Base-by-base conservation (phyloP, 2,888 invertebrate genomes). In the Pedicia rivosa region DNA sequence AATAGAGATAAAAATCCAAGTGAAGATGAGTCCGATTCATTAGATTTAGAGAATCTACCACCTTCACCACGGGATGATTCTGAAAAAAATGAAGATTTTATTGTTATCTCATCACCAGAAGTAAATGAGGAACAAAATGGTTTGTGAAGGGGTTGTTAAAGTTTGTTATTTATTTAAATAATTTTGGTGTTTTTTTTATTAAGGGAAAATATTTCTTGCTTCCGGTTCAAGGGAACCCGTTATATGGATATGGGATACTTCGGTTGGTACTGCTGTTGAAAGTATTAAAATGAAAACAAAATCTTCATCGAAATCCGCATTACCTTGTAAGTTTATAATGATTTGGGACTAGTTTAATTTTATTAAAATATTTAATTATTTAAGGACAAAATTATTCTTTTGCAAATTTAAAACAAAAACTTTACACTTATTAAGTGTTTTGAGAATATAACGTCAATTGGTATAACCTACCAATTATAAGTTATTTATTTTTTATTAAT, bases 161-260 rank as follows among this genome's bases (percentile, higher is more conserved):
- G 10, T n/a, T n/a, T n/a, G n/a, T n/a, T n/a, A n/a, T n/a, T n/a
- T n/a, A n/a, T n/a, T n/a, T n/a, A n/a, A 20, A 32, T 32, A 32
- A 17, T n/a, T 30, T 30, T 19, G 17, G 16, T 5, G n/a, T 19
- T 14, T 4, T 6, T 13, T 5, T 7, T 5, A 10, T 32, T 20
- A n/a, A 35, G 3, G 44, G 38, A 1, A 14, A 37, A 40, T 44
- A 9, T 30, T 50, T 13, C 38, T 56, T 20, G 52, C 47, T 0
- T 53, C 53, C 1, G 48, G 46, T 2, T 48, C 47, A n/a, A 40
- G 43, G 14, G 55, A 55, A 36, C 43, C 46, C 0, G 19, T 39
- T 2, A 41, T 52, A 33, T 53, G 50, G 47, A 43, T 56, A 19
- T 56, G 55, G 55, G 48, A 56, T 39, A 38, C 49, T 1, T 39